Evolutionary conservation across 2,888 invertebrate species (phyloP), one percentile per base, ranked within the genome.

Genomic region (Oxytorus armatus): DNA sequence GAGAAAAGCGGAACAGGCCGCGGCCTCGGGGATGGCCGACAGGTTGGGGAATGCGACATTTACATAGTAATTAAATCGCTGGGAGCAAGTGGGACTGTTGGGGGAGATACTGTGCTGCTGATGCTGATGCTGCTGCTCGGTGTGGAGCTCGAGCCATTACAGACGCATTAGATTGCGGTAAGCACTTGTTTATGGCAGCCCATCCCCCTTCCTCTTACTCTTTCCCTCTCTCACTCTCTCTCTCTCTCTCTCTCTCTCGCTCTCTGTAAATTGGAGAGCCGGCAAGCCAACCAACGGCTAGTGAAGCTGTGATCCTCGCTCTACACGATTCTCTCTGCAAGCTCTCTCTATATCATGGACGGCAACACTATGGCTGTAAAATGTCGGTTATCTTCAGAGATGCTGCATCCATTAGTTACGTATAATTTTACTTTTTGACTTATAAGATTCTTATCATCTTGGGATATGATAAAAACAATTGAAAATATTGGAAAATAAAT

Each of bases 61-160:
- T 92, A 92, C 91, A 91, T 91, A 92, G 92, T 91, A 92, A 92
- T 91, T 91, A 92, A 92, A 92, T 91, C 91, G 92, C 90, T 89
- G 88, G n/a, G 88, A 90, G 89, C 90, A 89, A 90, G 90, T 89
- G 90, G 89, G 88, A 88, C 89, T 89, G 86, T 85, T 88, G 89
- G 89, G 90, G 89, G 89, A 91, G 90, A 90, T 90, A 90, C 90
- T 85, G 88, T 76, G 81, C 70, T 55, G 66, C 59, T 76, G 57
- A 33, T 75, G 70, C 72, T 68, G 68, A 63, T 72, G 77, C 68
- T 79, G 77, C 61, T 74, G 74, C 81, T 74, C 76, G 65, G 79
- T 66, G 76, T 80, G 81, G 90, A 88, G 90, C 89, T 88, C 89
- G 89, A 90, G 89, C 91, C 91, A 92, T 91, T 92, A 91, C 91